Conservation (phyloP, 2,113 vertebrate species). For the Cathartes aura region DNA sequence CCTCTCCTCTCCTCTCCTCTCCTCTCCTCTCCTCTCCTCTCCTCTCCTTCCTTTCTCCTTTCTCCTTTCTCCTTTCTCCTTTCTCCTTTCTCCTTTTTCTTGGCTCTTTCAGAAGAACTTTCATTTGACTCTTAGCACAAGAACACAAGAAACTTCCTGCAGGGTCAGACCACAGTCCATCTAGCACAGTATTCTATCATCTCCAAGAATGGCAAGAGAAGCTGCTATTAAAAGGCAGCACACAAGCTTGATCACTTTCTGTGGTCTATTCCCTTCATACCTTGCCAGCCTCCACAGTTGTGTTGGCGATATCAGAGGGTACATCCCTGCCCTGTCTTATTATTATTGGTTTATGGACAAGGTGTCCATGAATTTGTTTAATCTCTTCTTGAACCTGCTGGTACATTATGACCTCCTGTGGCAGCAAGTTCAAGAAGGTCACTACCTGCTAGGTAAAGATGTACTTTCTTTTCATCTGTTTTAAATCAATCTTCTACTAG, state of each 20-base stretch:
- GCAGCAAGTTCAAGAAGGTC: background rate
- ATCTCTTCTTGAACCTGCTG: background rate
- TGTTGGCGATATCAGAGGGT: background rate
- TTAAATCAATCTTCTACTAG: background rate
- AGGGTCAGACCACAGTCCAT: background rate
- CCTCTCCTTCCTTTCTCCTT: fast-evolving
- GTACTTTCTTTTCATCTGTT: background rate
- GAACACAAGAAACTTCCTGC: background rate
- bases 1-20: too few relatives aligned
- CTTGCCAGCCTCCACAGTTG: background rate
- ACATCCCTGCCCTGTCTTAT: background rate
- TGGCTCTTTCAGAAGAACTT: too few relatives aligned
- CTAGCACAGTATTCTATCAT: background rate
- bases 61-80: too few relatives aligned
- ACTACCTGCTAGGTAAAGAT: background rate
- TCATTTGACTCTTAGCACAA: background rate
- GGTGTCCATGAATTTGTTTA: background rate
- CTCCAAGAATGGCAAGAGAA: background rate
- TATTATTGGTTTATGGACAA: background rate
- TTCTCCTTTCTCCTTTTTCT: background rate
- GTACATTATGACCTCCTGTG: background rate
- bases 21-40: too few relatives aligned
- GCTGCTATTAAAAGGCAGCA: background rate
- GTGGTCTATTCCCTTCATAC: background rate
- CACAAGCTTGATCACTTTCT: background rate